Evolutionary conservation across 2,797 vertebrate genomes (phyloP).

Genomic region (Brachyalestes nurse): DNA sequence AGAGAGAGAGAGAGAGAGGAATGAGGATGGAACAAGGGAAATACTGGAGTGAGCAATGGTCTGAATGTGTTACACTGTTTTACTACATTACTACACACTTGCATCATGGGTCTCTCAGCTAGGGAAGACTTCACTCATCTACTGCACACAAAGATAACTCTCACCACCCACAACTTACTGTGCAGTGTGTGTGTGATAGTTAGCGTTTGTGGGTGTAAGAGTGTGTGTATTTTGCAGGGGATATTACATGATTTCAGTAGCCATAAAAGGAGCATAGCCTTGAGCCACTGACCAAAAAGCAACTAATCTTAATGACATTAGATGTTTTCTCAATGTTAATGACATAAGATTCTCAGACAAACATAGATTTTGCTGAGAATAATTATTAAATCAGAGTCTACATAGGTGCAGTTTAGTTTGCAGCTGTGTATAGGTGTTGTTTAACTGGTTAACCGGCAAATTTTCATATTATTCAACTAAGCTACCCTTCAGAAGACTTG

Average conservation of each 20-base stretch:
- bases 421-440: no score
- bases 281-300: background rate
- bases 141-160: conserved; percentile 23
- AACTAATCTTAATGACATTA: conserved; percentile 1
- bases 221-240: conserved; percentile 3
- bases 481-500: no score
- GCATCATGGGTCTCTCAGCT: conserved; percentile 30
- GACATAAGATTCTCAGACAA: background rate
- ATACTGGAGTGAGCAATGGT: conserved; percentile 19
- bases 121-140: conserved; percentile 23
- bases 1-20: conserved; percentile 36
- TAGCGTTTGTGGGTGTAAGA: background rate
- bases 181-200: background rate
- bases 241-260: background rate
- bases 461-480: no score
- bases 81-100: conserved; percentile 38
- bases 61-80: conserved; percentile 17
- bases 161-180: conserved; percentile 26
- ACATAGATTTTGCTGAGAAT: background rate
- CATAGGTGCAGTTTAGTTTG: no score
- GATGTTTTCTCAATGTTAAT: background rate
- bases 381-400: background rate
- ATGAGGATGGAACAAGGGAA: conserved; percentile 23
- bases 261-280: background rate
- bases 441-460: no score